Conservation (phyloP, 2,797 vertebrate species). For the Poeciliopsis gracilis region DNA sequence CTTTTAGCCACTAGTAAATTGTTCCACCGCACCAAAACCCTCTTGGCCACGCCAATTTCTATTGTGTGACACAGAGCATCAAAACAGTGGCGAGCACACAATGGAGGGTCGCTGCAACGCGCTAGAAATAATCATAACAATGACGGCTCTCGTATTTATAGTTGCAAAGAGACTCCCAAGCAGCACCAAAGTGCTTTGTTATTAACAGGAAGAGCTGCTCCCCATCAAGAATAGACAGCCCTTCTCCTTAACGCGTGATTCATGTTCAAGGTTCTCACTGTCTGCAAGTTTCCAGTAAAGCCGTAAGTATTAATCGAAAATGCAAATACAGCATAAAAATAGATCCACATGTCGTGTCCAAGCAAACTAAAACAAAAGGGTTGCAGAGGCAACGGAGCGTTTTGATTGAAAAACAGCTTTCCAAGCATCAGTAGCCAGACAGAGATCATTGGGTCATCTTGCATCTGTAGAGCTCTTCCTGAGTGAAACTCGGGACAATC, state of each 20-base stretch:
- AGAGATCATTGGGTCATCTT: slow-evolving; percentile 71
- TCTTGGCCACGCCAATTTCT: slow-evolving; percentile 33
- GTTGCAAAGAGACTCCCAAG: slow-evolving; percentile 57
- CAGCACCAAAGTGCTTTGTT: slow-evolving; percentile 56
- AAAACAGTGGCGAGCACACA: slow-evolving; percentile 62
- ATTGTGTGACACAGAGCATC: slow-evolving; percentile 58
- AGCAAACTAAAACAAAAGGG: not conserved
- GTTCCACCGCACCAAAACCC: slow-evolving; percentile 31
- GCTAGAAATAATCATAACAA: slow-evolving; percentile 72
- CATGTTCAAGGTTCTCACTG: slow-evolving; percentile 33
- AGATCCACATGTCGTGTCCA: not conserved
- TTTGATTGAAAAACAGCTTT: slow-evolving; percentile 41
- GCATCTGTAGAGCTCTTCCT: slow-evolving; percentile 78
- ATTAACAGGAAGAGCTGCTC: slow-evolving; percentile 65
- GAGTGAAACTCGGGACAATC: slow-evolving; percentile 33
- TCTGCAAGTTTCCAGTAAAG: slow-evolving; percentile 10
- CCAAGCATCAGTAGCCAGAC: slow-evolving; percentile 59
- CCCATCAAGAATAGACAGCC: slow-evolving; percentile 54
- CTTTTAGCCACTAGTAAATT: slow-evolving; percentile 54
- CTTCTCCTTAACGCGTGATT: slow-evolving; percentile 53
- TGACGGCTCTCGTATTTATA: slow-evolving; percentile 75
- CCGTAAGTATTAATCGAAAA: slow-evolving; percentile 9
- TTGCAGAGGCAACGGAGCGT: slow-evolving; percentile 3
- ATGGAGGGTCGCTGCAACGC: slow-evolving; percentile 62
- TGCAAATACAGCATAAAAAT: not conserved